Evolutionary conservation across 2,113 vertebrate species (phyloP).

Genomic region (Mormyrus iriodes): DNA sequence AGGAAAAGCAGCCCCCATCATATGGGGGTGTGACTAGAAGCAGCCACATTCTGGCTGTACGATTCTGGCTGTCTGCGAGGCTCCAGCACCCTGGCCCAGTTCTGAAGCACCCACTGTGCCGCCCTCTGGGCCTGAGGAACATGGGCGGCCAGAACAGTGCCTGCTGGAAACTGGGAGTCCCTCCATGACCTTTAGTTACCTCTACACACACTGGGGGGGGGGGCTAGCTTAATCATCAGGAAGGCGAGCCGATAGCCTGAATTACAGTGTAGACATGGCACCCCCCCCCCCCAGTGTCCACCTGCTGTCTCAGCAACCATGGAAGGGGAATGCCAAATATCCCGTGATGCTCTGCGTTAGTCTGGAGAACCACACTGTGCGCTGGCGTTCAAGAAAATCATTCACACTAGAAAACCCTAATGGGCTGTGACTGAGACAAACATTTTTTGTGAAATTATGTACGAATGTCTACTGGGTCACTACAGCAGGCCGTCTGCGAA

Average conservation of each 20-base stretch:
- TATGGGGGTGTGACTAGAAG: not conserved
- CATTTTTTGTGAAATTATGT: not conserved
- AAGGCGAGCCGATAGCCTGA: not conserved
- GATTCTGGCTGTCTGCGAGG: not conserved
- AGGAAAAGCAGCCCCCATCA: not conserved
- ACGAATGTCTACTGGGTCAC: not conserved
- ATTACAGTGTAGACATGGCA: not conserved
- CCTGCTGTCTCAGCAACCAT: not conserved
- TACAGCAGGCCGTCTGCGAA: not conserved
- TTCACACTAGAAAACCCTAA: not conserved
- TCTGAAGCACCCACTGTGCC: conserved; percentile 32
- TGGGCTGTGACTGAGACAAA: too few relatives aligned
- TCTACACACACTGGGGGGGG: conserved; percentile 55
- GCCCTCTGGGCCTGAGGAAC: conserved; percentile 34
- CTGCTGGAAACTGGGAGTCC: conserved; percentile 50
- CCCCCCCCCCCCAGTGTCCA: not conserved
- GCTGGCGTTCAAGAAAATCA: not conserved
- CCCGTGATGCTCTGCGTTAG: not conserved
- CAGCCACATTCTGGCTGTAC: not conserved
- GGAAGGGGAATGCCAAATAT: not conserved
- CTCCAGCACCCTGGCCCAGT: conserved; percentile 25
- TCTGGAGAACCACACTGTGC: not conserved
- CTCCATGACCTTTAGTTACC: conserved; percentile 64
- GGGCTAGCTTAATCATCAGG: not conserved
- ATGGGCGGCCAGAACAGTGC: conserved; percentile 42